Base-by-base conservation (phyloP, 2,888 invertebrate genomes). In the Clivina fossor region DNA sequence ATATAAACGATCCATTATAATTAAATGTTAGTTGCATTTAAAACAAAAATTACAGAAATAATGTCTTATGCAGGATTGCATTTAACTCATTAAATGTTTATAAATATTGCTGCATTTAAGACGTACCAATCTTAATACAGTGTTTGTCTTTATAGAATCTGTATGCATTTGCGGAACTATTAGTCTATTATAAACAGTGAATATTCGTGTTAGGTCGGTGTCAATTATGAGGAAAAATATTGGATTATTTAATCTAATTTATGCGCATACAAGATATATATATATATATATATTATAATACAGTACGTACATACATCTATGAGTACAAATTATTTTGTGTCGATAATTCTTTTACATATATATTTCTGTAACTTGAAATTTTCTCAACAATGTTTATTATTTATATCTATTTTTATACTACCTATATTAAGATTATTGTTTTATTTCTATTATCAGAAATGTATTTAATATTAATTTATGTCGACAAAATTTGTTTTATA, bases 11-110 rank as follows among this genome's bases (percentile, higher is more conserved):
- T 38, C 35, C 37, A 49, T 24, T n/a, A n/a, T n/a, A n/a, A n/a
- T n/a, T 49, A 37, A 49, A 49, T 49, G 49, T 49, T 49, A 49
- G 49, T 49, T 49, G 48, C 48, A 48, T 37, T 48, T 48, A 48
- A 37, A 48, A 48, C 20, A n/a, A 35, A 35, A 8, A 35, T 15
- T 15, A 13, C 5, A 33, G 11, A 4, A 33, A 9, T 7, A 7
- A 4, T 30, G 30, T 35, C 8, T 35, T 13, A 40, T 49, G 49
- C 49, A 49, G 40, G 40, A 19, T 40, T 38, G 28, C 49, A 49
- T 49, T 49, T 49, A 49, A 40, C 30, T 38, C 40, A 38, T 49
- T 38, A 49, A 49, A 38, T 37, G 37, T 49, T 26, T 33, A 18
- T 40, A 26, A 24, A 32, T 35, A 47, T 47, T 40, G 11, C 18